These are phyloP conservation scores for Paramisgurnus dabryanus DNA, from an alignment of 2,113 vertebrate genomes.

Conservation along the genomic window DNA sequence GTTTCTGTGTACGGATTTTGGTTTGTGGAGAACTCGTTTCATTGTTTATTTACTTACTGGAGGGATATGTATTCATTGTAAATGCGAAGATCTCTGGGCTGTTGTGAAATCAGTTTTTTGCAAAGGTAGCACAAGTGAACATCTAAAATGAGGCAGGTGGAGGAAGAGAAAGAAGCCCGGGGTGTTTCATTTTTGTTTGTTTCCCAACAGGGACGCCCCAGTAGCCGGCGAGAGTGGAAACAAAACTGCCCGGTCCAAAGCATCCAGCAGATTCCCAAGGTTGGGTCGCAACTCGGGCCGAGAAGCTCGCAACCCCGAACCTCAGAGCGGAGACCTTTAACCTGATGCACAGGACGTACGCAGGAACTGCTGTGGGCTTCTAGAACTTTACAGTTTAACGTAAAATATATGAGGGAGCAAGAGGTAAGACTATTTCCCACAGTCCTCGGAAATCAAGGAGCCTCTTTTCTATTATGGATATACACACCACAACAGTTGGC, in stretches of 20 bases:
- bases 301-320: constrained; percentile 86
- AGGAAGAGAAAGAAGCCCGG: background rate
- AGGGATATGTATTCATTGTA: constrained; percentile 26
- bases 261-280: constrained; percentile 82
- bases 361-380: background rate
- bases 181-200: constrained; percentile 27
- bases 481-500: constrained; percentile 41
- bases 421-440: background rate
- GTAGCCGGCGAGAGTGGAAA: constrained; percentile 75
- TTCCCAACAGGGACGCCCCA: constrained; percentile 80
- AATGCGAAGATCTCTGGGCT: constrained; percentile 12
- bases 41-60: constrained; percentile 38
- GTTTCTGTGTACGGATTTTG: background rate
- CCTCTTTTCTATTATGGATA: constrained; percentile 41
- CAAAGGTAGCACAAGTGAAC: constrained; percentile 26
- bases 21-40: constrained; percentile 16
- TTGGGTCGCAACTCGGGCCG: constrained; percentile 81
- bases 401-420: background rate
- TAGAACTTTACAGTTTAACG: constrained; percentile 35
- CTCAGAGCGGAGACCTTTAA: constrained; percentile 97
- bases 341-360: constrained; percentile 1
- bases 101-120: constrained; percentile 7
- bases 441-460: constrained; percentile 26
- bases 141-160: background rate
- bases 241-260: constrained; percentile 81